These are phyloP conservation scores for Cercocebus atys DNA, from an alignment of 2,113 vertebrate genomes.

Conservation along the genomic window DNA sequence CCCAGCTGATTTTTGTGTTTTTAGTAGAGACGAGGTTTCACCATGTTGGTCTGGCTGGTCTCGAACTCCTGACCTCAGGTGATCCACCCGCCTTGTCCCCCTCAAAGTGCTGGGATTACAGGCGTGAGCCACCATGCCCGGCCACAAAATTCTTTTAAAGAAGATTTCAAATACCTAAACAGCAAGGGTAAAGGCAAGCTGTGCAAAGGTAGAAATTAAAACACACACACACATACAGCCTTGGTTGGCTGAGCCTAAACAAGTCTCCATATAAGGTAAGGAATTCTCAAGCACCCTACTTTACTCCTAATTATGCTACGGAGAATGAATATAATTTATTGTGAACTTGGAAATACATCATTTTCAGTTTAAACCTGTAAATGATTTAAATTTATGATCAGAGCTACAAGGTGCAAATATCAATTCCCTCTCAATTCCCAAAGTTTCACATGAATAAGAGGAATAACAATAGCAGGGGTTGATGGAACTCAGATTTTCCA, in stretches of 20 bases:
- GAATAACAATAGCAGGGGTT: neutral
- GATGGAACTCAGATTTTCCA: neutral
- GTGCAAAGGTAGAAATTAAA: neutral
- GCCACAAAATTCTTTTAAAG: neutral
- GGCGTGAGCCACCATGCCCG: too few species aligned
- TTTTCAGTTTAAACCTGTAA: conserved; percentile 49
- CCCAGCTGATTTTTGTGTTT: too few species aligned
- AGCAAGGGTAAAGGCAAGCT: neutral
- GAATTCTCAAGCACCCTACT: conserved; percentile 33
- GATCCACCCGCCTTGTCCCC: too few species aligned
- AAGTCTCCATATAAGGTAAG: conserved; percentile 41
- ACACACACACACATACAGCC: neutral
- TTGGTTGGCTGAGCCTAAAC: conserved; percentile 1
- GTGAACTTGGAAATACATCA: conserved; percentile 34
- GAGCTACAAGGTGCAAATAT: neutral
- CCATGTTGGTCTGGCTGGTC: too few species aligned
- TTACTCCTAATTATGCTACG: conserved; percentile 27
- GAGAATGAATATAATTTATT: conserved; percentile 52
- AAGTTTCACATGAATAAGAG: conserved; percentile 25
- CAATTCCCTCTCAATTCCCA: neutral
- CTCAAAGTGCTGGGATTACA: too few species aligned
- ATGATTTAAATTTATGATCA: conserved; percentile 8
- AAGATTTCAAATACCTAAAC: conserved; percentile 25
- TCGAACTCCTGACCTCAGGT: too few species aligned
- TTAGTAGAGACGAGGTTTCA: too few species aligned